Conservation (phyloP, 2,113 vertebrate species). For the Centropus bengalensis region DNA sequence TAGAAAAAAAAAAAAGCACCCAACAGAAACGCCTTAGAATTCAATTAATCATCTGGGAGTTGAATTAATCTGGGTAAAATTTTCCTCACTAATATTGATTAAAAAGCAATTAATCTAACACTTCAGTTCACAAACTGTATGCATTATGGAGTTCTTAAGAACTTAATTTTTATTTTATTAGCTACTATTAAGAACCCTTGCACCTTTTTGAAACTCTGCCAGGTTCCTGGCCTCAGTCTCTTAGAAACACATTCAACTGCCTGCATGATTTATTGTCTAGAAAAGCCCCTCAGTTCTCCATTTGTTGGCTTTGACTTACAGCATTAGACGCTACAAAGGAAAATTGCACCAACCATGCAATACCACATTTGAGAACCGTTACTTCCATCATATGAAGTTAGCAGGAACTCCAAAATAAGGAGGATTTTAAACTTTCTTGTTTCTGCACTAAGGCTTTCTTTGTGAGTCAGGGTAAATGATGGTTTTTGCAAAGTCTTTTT, state of each 20-base stretch:
- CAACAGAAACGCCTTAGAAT: not conserved
- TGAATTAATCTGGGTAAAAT: not conserved
- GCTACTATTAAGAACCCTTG: not conserved
- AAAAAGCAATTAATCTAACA: not conserved
- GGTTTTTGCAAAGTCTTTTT: not conserved
- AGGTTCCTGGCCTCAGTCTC: not conserved
- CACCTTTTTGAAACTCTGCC: not conserved
- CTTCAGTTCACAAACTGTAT: not conserved
- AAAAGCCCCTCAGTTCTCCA: accelerated
- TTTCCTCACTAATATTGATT: not conserved
- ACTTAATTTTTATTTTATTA: not conserved
- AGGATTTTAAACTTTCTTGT: not conserved
- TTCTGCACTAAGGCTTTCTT: not conserved
- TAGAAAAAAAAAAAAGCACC: not conserved
- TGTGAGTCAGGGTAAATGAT: not conserved
- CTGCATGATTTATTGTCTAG: not conserved
- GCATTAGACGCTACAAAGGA: not conserved
- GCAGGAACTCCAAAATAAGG: not conserved
- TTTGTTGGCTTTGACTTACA: not conserved
- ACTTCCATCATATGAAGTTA: not conserved
- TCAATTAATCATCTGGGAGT: not conserved
- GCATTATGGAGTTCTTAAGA: not conserved
- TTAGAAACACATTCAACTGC: not conserved
- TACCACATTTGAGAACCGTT: not conserved
- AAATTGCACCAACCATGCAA: not conserved